Evolutionary conservation across 1,140 invertebrate genomes (phyloP).

Genomic region (Drosophila quadrilineata): DNA sequence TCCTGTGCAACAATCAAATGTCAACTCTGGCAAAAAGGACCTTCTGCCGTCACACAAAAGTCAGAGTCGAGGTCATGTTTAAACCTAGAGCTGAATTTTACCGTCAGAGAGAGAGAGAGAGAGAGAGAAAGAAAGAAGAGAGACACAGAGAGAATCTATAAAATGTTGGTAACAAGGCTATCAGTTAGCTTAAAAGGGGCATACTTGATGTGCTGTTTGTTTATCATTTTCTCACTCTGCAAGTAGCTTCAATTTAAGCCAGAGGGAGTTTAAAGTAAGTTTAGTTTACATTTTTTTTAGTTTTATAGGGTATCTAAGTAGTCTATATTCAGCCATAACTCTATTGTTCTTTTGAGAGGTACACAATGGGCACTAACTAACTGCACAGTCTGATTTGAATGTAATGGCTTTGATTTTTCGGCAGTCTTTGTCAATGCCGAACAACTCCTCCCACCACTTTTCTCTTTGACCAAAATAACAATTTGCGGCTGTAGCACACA

Average conservation of each 20-base stretch:
- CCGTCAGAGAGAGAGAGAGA: no score
- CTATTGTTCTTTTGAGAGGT: background rate
- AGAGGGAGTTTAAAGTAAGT: no score
- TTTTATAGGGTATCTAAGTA: background rate
- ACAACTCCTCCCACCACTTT: constrained; percentile 6
- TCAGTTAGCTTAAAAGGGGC: constrained; percentile 36
- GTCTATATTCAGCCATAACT: background rate
- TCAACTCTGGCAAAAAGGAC: constrained; percentile 38
- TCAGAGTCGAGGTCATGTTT: constrained; percentile 5
- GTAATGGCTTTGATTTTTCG: constrained; percentile 59
- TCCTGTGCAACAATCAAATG: constrained; percentile 20
- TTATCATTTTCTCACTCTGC: background rate
- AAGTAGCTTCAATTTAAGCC: no score
- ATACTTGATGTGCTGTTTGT: constrained; percentile 49
- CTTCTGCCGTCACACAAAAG: constrained; percentile 49
- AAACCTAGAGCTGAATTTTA: no score
- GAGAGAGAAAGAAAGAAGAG: no score
- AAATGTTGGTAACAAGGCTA: constrained; percentile 57
- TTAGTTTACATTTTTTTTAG: no score
- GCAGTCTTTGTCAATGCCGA: background rate
- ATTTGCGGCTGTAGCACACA: constrained; percentile 25
- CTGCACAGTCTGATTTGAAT: constrained; percentile 71
- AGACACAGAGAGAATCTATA: constrained; percentile 61
- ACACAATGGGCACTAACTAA: constrained; percentile 76
- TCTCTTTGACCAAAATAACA: constrained; percentile 46